A percentile compares a stretch with the other conserved stretches of the same genome.
Conservation (phyloP, 1,140 invertebrate species). For the Thaumatotibia leucotreta region DNA sequence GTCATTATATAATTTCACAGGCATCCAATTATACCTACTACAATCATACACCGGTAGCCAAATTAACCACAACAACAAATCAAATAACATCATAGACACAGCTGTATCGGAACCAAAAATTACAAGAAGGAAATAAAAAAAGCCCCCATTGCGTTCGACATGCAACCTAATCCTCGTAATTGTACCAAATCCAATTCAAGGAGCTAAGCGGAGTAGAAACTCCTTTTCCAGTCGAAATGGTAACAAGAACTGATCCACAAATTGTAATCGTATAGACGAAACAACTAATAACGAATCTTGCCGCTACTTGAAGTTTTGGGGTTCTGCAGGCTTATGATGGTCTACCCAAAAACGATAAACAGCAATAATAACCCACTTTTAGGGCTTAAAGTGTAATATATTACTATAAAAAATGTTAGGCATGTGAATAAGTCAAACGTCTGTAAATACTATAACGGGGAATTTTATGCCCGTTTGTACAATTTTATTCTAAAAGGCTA, state of each 20-base stretch:
- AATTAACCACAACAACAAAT: not conserved
- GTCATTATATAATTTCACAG: no score
- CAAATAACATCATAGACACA: not conserved
- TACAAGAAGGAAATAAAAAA: slow-evolving; percentile 13
- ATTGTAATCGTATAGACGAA: slow-evolving; percentile 50
- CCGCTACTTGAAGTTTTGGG: slow-evolving; percentile 13
- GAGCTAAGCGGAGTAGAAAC: slow-evolving; percentile 49
- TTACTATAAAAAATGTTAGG: no score
- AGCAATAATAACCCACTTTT: no score
- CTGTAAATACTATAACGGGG: no score
- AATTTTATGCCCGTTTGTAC: no score
- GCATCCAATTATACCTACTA: not conserved
- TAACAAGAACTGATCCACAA: slow-evolving; percentile 50
- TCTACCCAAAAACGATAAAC: no score
- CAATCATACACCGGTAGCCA: not conserved
- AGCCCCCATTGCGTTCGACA: slow-evolving; percentile 38
- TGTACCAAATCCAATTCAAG: slow-evolving; percentile 59
- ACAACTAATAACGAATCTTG: slow-evolving; percentile 46
- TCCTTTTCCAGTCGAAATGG: slow-evolving; percentile 42
- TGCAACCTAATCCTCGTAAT: slow-evolving; percentile 56
- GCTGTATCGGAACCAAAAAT: not conserved
- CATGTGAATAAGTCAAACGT: no score
- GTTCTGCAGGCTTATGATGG: not conserved
- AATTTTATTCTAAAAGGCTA: no score
- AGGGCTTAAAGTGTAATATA: no score